These are phyloP conservation scores for Oryctolagus cuniculus DNA, from an alignment of 2,113 vertebrate genomes.

Conservation along the genomic window mOryCun1.1 NC_091432.1:194353001-194353500, in stretches of 20 bases:
- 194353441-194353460: no score
- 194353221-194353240: not conserved
- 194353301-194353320: not conserved
- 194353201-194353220: not conserved
- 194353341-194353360: not conserved
- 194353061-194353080: not conserved
- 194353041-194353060: not conserved
- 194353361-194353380: not conserved
- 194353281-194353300: accelerated
- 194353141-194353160: not conserved
- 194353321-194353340: not conserved
- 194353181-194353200: not conserved
- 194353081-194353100: not conserved
- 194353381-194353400: not conserved
- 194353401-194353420: no score
- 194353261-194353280: not conserved
- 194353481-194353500: no score
- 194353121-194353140: not conserved
- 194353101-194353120: not conserved
- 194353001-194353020: not conserved
- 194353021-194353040: not conserved
- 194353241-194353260: not conserved
- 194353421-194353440: no score
- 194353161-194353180: not conserved
- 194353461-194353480: no score